Base-by-base conservation (phyloP, 30 jellyfish, hydroid and myxozoan genomes). In the Phacellophora camtschatica region DNA sequence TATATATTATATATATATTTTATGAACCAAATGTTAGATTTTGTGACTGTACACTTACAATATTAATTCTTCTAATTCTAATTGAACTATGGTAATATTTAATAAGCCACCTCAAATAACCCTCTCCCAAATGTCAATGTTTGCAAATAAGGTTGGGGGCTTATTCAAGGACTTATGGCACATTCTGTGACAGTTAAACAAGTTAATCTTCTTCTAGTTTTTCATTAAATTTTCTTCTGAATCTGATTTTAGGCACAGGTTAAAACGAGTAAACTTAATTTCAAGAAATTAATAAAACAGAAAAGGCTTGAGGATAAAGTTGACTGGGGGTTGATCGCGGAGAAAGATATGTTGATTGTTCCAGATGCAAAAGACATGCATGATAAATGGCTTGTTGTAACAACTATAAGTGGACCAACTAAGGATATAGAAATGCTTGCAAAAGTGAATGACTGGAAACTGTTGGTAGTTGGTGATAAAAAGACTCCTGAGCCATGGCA, bases 351-450 rank as follows among this genome's bases (percentile, higher is more conserved):
- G 6, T 35, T 67, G 66, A 71, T 87, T 1, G 74, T 23, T 12
- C 74, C 71, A 2, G 79, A 66, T 23, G 35, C 65, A 49, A 55
- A 62, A 24, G 87, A 74, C 20, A 73, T 82, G 89, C 90, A 90
- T 70, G 97, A 90, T 30, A 90, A 90, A 66, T 90, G 97, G 97
- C 59, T 90, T 45, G 95, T 90, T 31, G 68, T 90, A n/a, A 90
- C 97, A 19, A 57, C 96, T 0, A 82, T 90, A 10, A 69, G 77
- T 63, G 73, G 64, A 9, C 96, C 97, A 27, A 83, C 94, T 29
- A 96, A 90, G n/a, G 97, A 90, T 68, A 83, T 90, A n/a, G 77
- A 73, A 23, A 90, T 82, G 72, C 59, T 90, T 54, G 81, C 97
- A 3, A 48, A 83, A 74, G 81, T 90, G 29, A 27, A 65, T 37